These are phyloP conservation scores for Ambastaia sidthimunki DNA, from an alignment of 2,797 vertebrate species.

Conservation along the genomic window DNA sequence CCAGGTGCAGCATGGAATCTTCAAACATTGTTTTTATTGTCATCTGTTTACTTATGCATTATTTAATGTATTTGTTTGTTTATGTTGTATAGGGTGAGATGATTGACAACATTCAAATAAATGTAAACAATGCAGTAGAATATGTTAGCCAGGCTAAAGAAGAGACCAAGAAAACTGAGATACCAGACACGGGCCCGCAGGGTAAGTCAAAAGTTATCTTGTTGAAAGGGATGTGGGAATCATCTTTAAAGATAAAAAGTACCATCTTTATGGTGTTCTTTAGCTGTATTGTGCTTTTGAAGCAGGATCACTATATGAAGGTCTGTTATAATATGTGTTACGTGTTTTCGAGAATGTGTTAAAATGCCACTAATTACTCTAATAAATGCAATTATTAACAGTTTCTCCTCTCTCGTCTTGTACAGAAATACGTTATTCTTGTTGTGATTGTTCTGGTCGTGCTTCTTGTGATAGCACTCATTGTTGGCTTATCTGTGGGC, in stretches of 20 bases:
- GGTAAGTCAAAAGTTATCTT: slow-evolving; percentile 75
- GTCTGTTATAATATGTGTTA: too few relatives aligned
- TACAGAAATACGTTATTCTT: slow-evolving; percentile 91
- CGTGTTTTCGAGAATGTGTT: too few relatives aligned
- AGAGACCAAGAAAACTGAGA: slow-evolving; percentile 91
- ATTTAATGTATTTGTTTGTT: not conserved
- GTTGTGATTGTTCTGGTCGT: slow-evolving; percentile 82
- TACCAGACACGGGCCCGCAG: slow-evolving; percentile 90
- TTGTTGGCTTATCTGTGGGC: slow-evolving; percentile 89
- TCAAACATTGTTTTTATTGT: not conserved
- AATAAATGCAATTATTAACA: not conserved
- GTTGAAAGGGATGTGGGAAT: not conserved
- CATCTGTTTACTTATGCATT: not conserved
- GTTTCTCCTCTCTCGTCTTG: slow-evolving; percentile 59
- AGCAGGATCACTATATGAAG: not conserved
- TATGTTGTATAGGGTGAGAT: slow-evolving; percentile 85
- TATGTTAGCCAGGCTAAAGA: slow-evolving; percentile 90
- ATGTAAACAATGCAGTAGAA: slow-evolving; percentile 87
- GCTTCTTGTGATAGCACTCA: slow-evolving; percentile 84
- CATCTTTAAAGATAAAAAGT: not conserved
- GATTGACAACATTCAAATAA: slow-evolving; percentile 96
- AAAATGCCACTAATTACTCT: too few relatives aligned
- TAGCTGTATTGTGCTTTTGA: not conserved
- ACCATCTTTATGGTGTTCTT: too few relatives aligned
- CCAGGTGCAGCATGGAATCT: slow-evolving; percentile 78